A percentile compares a stretch with the other conserved stretches of the same genome.
Conservation (phyloP, 2,888 invertebrate genomes). For the Lysandra coridon region DNA sequence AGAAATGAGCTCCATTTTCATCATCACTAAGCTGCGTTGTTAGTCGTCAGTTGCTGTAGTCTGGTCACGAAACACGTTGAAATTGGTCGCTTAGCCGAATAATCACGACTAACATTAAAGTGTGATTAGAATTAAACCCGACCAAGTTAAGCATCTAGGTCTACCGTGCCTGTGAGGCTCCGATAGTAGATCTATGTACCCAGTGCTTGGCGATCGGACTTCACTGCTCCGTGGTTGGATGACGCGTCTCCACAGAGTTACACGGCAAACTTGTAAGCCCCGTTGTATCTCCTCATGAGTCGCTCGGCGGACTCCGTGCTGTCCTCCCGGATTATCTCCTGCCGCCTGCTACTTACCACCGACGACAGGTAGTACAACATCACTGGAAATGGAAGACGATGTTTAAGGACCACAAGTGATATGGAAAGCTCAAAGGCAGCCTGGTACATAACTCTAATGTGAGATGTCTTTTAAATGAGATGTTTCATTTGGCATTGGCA, state of each 20-base stretch:
- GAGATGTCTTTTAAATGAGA: no score
- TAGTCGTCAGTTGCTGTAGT: no score
- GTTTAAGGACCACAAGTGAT: constrained; percentile 24
- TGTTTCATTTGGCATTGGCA: no score
- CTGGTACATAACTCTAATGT: no score
- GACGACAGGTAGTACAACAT: constrained; percentile 56
- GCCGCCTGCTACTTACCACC: constrained; percentile 59
- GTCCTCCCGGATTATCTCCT: constrained; percentile 52
- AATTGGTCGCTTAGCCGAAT: no score
- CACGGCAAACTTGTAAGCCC: constrained; percentile 33
- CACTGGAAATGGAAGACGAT: constrained; percentile 40
- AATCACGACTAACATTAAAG: no score
- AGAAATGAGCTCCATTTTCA: neutral
- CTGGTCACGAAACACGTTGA: no score
- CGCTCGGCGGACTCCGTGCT: constrained; percentile 49
- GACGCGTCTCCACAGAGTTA: neutral
- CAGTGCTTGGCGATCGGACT: no score
- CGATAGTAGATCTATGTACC: no score
- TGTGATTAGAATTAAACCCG: no score
- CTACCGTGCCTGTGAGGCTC: no score
- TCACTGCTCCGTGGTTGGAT: neutral
- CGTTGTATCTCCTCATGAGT: constrained; percentile 43
- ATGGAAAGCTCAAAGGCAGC: neutral
- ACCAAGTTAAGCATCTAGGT: no score
- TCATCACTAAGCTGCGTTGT: neutral